A percentile compares a stretch with the other conserved stretches of the same genome.
phyloP scores from a whole-genome alignment of 1,140 invertebrate genomes.

The Lordiphosa mommai region DNA sequence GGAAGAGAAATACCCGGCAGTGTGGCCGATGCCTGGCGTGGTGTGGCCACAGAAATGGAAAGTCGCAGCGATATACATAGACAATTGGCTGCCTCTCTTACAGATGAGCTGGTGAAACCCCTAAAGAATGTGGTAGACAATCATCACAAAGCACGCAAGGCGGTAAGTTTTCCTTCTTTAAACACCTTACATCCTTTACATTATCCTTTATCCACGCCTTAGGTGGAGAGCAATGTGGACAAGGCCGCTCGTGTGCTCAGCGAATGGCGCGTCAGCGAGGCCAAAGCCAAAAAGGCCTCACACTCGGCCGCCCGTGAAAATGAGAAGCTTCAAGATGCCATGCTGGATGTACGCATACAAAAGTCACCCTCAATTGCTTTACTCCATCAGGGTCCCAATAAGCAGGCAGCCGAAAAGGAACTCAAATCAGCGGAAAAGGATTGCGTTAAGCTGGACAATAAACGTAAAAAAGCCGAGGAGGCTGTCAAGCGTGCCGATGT shows the following conservation, averaged over 20 bases:
- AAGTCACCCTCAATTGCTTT: constrained; percentile 80
- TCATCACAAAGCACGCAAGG: constrained; percentile 89
- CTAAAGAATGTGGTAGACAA: constrained; percentile 86
- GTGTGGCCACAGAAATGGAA: constrained; percentile 94
- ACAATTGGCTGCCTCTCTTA: constrained; percentile 87
- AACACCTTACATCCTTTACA: not conserved
- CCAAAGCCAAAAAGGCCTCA: constrained; percentile 92
- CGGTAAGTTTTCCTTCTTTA: constrained; percentile 78
- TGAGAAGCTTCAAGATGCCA: constrained; percentile 91
- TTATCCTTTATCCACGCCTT: no score
- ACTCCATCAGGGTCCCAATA: constrained; percentile 77
- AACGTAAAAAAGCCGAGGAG: constrained; percentile 94
- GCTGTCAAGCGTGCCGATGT: constrained; percentile 93
- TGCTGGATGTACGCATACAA: constrained; percentile 81
- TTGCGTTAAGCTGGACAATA: constrained; percentile 89
- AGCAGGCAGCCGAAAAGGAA: constrained; percentile 74
- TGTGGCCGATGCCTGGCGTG: constrained; percentile 93
- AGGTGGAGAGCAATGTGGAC: constrained; percentile 91
- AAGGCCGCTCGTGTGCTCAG: constrained; percentile 89
- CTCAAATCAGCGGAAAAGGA: constrained; percentile 81
- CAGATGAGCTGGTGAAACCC: constrained; percentile 94
- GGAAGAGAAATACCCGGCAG: constrained; percentile 89
- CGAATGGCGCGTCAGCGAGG: constrained; percentile 92
- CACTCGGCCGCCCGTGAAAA: constrained; percentile 91
- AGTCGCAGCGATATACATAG: constrained; percentile 92